phyloP scores from a whole-genome alignment of 2,888 invertebrate species.

The Drosophila eohydei region DNA sequence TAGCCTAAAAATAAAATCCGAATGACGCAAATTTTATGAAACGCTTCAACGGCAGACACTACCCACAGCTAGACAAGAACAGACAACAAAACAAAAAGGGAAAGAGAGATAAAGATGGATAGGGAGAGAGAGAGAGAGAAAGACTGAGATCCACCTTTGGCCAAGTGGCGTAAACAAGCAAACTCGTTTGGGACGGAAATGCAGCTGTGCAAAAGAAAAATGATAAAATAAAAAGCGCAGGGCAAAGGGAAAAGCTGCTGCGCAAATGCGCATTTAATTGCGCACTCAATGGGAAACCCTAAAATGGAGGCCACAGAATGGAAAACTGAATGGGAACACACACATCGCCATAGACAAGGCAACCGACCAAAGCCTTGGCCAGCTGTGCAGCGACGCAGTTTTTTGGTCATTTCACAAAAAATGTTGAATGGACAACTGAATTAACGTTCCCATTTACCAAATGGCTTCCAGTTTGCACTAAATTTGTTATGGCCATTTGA shows the following conservation, averaged over 20 bases:
- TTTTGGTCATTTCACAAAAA: slow-evolving; percentile 28
- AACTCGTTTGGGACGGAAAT: slow-evolving; percentile 75
- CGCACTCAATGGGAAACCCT: slow-evolving; percentile 61
- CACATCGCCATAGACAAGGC: neutral
- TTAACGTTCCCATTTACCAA: slow-evolving; percentile 31
- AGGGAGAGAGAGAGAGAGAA: neutral
- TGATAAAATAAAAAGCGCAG: slow-evolving; percentile 11
- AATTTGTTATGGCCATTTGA: slow-evolving; percentile 24
- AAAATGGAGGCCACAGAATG: slow-evolving; percentile 22
- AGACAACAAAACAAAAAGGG: neutral
- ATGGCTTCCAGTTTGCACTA: slow-evolving; percentile 6
- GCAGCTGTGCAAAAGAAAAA: slow-evolving; percentile 49
- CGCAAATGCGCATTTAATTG: slow-evolving; percentile 76
- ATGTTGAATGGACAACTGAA: slow-evolving; percentile 41
- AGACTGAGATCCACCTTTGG: slow-evolving; percentile 29
- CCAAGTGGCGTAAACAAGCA: slow-evolving; percentile 60
- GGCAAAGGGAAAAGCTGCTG: slow-evolving; percentile 33
- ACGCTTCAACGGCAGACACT: slow-evolving; percentile 41
- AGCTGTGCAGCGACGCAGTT: slow-evolving; percentile 33
- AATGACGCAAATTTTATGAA: slow-evolving; percentile 63
- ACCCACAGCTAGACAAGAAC: slow-evolving; percentile 19
- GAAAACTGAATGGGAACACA: slow-evolving; percentile 2
- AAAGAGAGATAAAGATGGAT: neutral
- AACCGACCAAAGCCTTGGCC: slow-evolving; percentile 17
- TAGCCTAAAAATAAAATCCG: slow-evolving; percentile 62